A percentile compares a stretch with the other conserved stretches of the same genome.
Conservation (phyloP, 23 tunicate genomes). For the Oikopleura albicans region DNA sequence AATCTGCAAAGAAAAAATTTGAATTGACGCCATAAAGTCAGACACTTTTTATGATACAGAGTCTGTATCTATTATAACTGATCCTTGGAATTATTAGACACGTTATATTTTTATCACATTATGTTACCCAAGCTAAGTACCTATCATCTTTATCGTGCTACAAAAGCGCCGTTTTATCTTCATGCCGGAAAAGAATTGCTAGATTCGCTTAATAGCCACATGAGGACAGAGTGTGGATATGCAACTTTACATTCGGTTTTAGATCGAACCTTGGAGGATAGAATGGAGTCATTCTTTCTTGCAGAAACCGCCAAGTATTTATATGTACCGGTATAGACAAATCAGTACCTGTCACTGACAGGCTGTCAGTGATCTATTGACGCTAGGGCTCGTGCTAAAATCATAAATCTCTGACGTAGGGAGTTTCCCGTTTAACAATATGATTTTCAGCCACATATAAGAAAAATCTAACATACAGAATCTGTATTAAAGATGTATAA, state of each 20-base stretch:
- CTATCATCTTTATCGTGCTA: constrained; percentile 27
- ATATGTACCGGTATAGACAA: too few species aligned
- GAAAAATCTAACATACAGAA: too few species aligned
- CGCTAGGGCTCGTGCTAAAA: background rate
- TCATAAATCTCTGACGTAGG: too few species aligned
- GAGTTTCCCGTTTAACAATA: background rate
- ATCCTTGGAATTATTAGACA: background rate
- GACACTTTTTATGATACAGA: background rate
- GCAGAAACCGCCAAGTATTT: constrained; percentile 89
- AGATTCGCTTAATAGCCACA: constrained; percentile 50
- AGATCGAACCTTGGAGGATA: constrained; percentile 71
- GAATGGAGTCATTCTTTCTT: constrained; percentile 95
- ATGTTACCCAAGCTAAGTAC: background rate
- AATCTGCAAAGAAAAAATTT: too few species aligned
- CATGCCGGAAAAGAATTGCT: constrained; percentile 72
- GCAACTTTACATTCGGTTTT: constrained; percentile 81
- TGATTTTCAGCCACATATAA: background rate
- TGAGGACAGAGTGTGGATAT: constrained; percentile 61
- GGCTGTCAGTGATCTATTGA: constrained; percentile 23
- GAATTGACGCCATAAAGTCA: too few species aligned
- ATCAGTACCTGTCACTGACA: too few species aligned
- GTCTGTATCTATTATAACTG: background rate
- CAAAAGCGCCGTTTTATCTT: constrained; percentile 83
- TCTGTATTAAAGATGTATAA: too few species aligned
- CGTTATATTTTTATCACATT: background rate